Conservation (phyloP, 1,140 invertebrate genomes). For the Aphidius gifuensis region DNA sequence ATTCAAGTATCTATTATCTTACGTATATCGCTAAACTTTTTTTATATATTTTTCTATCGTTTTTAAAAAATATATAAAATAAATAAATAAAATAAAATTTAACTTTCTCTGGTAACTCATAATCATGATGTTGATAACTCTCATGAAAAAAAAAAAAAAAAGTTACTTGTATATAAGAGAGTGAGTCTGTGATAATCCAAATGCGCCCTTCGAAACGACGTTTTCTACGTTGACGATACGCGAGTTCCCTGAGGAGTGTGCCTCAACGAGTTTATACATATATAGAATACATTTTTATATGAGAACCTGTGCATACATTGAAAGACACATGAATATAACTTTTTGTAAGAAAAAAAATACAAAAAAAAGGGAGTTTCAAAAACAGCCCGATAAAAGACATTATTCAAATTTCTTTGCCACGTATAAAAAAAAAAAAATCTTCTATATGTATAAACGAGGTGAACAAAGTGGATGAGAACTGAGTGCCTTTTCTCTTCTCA, state of each 20-base stretch:
- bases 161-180: not conserved
- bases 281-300: not conserved
- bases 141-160: constrained; percentile 11
- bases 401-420: constrained; percentile 45
- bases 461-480: constrained; percentile 3
- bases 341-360: constrained; percentile 11
- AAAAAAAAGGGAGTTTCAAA: constrained; percentile 31
- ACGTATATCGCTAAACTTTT: no score
- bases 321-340: constrained; percentile 14
- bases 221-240: constrained; percentile 28
- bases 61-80: constrained; percentile 1
- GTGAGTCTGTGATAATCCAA: constrained; percentile 24
- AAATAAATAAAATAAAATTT: constrained; percentile 1
- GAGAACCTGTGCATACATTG: not conserved
- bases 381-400: constrained; percentile 47
- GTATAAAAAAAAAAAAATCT: constrained; percentile 34
- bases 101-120: not conserved
- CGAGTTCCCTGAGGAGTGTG: constrained; percentile 15
- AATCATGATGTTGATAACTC: constrained; percentile 23
- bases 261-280: no score
- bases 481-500: not conserved
- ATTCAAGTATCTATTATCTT: not conserved
- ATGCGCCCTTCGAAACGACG: constrained; percentile 21
- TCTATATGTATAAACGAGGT: constrained; percentile 8
- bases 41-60: not conserved